These are phyloP conservation scores for Macaca fascicularis DNA, from an alignment of 2,113 vertebrate species.

Conservation along the genomic window T2T-MFA8v1.1 NC_088378.1:24168001-24168500, in stretches of 20 bases:
- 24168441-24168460: neutral
- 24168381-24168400: neutral
- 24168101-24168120: neutral
- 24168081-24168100: neutral
- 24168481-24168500: neutral
- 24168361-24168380: neutral
- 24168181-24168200: neutral
- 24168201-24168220: neutral
- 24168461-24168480: neutral
- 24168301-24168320: neutral
- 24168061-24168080: neutral
- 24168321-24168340: neutral
- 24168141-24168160: neutral
- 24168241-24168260: neutral
- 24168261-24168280: neutral
- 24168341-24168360: neutral
- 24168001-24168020: slow-evolving; percentile 3
- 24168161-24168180: neutral
- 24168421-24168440: neutral
- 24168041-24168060: neutral
- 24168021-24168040: neutral
- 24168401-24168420: neutral
- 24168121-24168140: neutral
- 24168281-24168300: rapidly evolving
- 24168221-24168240: neutral